These are phyloP conservation scores for Catocala nupta DNA, from an alignment of 2,888 invertebrate species.

Conservation along the genomic window DNA sequence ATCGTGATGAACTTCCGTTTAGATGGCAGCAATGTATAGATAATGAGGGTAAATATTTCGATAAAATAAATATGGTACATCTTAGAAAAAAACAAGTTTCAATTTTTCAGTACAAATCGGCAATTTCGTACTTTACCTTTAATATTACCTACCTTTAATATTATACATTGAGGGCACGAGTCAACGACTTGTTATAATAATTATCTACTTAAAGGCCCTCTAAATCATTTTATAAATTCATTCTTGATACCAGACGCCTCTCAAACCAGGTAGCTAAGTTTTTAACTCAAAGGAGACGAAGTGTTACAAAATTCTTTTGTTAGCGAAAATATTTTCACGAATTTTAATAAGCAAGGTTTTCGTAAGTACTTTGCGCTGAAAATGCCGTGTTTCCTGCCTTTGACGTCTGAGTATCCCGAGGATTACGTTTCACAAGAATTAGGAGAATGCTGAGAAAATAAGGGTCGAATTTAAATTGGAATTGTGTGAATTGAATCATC, in stretches of 20 bases:
- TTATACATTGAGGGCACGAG: too few relatives aligned
- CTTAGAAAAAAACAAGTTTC: too few relatives aligned
- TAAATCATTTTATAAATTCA: background rate
- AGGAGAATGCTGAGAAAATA: background rate
- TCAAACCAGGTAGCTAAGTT: background rate
- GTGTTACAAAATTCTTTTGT: constrained; percentile 3
- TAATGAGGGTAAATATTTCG: too few relatives aligned
- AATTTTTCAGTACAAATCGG: too few relatives aligned
- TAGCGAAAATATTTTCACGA: background rate
- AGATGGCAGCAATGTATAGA: too few relatives aligned
- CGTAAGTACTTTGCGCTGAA: background rate
- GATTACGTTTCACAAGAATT: background rate
- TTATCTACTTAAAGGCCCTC: too few relatives aligned
- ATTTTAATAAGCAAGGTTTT: constrained; percentile 1
- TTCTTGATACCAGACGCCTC: background rate
- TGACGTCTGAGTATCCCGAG: background rate
- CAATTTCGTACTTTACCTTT: too few relatives aligned
- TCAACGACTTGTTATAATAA: too few relatives aligned
- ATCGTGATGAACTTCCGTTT: too few relatives aligned
- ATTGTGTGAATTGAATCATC: background rate
- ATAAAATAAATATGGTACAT: too few relatives aligned
- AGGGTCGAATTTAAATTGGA: background rate
- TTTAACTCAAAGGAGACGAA: background rate
- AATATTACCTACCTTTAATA: too few relatives aligned
- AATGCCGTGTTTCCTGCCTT: constrained; percentile 2